Percentiles rank a stretch among this genome's conserved stretches.
phyloP scores from a whole-genome alignment of 2,113 vertebrate genomes.

The Archocentrus centrarchus region DNA sequence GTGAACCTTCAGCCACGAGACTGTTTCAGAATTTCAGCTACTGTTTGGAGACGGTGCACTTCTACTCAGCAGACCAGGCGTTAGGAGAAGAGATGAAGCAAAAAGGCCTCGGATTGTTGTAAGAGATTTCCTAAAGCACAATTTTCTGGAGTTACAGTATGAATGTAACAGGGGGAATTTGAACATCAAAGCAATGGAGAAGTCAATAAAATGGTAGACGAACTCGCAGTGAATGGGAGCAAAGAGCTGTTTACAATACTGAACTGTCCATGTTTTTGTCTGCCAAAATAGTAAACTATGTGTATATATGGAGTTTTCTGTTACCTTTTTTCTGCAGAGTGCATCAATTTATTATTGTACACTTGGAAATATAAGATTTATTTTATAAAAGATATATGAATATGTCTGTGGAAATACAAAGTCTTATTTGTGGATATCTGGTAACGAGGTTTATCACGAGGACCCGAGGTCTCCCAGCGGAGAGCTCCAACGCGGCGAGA shows the following conservation, averaged over 20 bases:
- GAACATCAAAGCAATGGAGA: not conserved
- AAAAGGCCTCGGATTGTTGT: conserved; percentile 36
- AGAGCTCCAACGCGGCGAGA: not conserved
- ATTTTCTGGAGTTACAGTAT: conserved; percentile 83
- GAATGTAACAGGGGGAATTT: conserved; percentile 82
- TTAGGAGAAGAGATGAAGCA: not conserved
- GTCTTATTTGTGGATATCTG: conserved; percentile 60
- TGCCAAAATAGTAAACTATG: conserved; percentile 75
- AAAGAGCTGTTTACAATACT: conserved; percentile 78
- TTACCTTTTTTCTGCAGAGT: conserved; percentile 76
- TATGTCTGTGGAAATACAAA: conserved; percentile 51
- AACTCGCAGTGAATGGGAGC: conserved; percentile 13
- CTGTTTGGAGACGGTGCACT: conserved; percentile 40
- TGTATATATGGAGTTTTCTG: conserved; percentile 76
- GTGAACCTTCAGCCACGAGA: conserved; percentile 38
- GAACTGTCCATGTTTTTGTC: conserved; percentile 72
- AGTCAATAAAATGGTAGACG: not conserved
- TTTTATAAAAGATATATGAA: conserved; percentile 78
- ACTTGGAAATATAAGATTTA: conserved; percentile 79
- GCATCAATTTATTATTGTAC: conserved; percentile 78
- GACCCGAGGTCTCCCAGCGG: conserved; percentile 6
- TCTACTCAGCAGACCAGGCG: conserved; percentile 37
- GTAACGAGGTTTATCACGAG: not conserved
- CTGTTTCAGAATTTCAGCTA: conserved; percentile 38
- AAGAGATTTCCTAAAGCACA: conserved; percentile 89